Conservation (phyloP, 2,797 vertebrate genomes). For the Pristis pectinata region DNA sequence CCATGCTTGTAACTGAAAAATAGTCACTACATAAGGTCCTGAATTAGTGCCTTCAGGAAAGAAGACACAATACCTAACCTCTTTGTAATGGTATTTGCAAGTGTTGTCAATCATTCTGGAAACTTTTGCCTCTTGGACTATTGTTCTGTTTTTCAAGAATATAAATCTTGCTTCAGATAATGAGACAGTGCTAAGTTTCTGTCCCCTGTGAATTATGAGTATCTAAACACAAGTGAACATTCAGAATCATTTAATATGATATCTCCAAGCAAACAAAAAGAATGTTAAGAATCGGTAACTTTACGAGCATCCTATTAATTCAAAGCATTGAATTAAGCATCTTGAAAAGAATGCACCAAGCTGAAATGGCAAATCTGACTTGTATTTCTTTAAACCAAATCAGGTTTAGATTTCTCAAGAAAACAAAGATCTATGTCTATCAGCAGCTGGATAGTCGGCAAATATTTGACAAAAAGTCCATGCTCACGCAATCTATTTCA, state of each 20-base stretch:
- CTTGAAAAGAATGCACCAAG: background rate
- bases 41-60: background rate
- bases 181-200: background rate
- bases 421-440: background rate
- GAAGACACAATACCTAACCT: background rate
- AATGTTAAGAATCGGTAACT: background rate
- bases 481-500: background rate
- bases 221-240: background rate
- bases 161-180: conserved; percentile 31
- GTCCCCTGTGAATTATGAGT: background rate
- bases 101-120: background rate
- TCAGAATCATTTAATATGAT: conserved; percentile 13
- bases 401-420: background rate
- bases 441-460: background rate
- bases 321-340: conserved; percentile 17
- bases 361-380: conserved; percentile 17
- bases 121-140: background rate
- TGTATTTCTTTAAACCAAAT: background rate
- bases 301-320: background rate
- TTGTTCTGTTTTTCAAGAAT: conserved; percentile 14
- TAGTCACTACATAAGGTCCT: background rate
- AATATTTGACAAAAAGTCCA: background rate
- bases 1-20: background rate
- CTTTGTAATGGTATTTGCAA: background rate
- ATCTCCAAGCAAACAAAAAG: background rate